These are phyloP conservation scores for Helleia helle DNA, from an alignment of 2,888 invertebrate species.

Conservation along the genomic window DNA sequence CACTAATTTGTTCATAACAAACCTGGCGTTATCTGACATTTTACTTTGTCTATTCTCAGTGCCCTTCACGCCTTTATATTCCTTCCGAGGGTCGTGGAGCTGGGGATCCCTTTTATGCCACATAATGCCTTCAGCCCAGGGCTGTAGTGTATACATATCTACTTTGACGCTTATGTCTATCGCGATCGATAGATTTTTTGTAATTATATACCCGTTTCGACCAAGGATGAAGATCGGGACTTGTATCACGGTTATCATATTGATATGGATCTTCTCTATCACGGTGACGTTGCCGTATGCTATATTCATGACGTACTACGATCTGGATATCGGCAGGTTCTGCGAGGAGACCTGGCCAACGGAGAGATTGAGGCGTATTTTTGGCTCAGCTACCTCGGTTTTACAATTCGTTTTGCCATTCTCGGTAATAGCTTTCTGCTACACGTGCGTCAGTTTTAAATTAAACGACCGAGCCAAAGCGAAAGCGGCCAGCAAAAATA, in stretches of 20 bases:
- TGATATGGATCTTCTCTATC: constrained; percentile 93
- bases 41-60: constrained; percentile 94
- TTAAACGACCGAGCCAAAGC: constrained; percentile 87
- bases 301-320: constrained; percentile 81
- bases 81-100: constrained; percentile 93
- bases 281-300: constrained; percentile 94
- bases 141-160: constrained; percentile 97
- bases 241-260: constrained; percentile 87
- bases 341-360: constrained; percentile 95
- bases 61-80: constrained; percentile 96
- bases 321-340: constrained; percentile 66
- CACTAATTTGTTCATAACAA: constrained; percentile 97
- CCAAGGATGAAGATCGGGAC: constrained; percentile 92
- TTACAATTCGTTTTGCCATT: constrained; percentile 97
- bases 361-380: constrained; percentile 83
- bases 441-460: constrained; percentile 91
- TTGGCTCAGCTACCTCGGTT: constrained; percentile 89
- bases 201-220: constrained; percentile 96
- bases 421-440: constrained; percentile 94
- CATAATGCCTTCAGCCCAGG: constrained; percentile 93
- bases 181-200: constrained; percentile 97
- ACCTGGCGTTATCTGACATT: constrained; percentile 95
- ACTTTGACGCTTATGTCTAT: constrained; percentile 97
- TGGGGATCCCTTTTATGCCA: constrained; percentile 95
- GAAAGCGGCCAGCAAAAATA: constrained; percentile 88